phyloP scores from a whole-genome alignment of 2,113 vertebrate genomes.

The Ophthalmolycus amberensis region DNA sequence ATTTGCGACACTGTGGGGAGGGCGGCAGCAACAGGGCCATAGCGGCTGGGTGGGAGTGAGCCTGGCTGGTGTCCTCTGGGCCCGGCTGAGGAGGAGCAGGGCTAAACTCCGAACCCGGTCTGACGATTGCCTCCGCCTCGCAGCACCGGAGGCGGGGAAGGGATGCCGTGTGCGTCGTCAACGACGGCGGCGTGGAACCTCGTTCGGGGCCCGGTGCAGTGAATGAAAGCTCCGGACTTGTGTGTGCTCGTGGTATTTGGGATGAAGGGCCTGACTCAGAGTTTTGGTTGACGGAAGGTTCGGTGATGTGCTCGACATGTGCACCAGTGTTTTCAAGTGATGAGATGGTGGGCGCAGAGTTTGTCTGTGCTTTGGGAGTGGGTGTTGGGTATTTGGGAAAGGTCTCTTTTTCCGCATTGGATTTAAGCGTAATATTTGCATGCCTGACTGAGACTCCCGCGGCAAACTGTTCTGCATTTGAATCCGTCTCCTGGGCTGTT shows the following conservation, averaged over 20 bases:
- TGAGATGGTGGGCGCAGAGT: constrained; percentile 26
- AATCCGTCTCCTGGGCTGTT: constrained; percentile 39
- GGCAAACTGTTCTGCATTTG: constrained; percentile 52
- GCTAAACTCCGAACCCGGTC: constrained; percentile 31
- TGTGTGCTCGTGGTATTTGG: constrained; percentile 18
- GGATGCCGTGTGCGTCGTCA: constrained; percentile 45
- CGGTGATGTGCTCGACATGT: not conserved
- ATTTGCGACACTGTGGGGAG: constrained; percentile 70
- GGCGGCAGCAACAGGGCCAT: constrained; percentile 64
- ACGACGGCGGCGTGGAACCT: constrained; percentile 38
- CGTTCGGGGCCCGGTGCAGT: constrained; percentile 21
- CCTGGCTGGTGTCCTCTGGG: constrained; percentile 53
- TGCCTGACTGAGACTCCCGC: constrained; percentile 35
- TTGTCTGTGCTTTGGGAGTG: constrained; percentile 24
- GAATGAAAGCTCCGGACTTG: constrained; percentile 22
- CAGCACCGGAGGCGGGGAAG: constrained; percentile 27
- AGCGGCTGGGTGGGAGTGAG: constrained; percentile 75
- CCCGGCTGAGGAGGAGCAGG: constrained; percentile 16
- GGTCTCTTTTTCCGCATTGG: constrained; percentile 40
- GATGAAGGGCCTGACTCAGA: constrained; percentile 23
- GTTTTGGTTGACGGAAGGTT: constrained; percentile 22
- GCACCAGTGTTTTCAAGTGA: constrained; percentile 1
- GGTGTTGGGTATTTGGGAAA: constrained; percentile 24
- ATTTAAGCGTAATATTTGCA: constrained; percentile 51
- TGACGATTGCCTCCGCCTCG: constrained; percentile 33